A percentile compares a stretch with the other conserved stretches of the same genome.
Conservation (phyloP, 2,888 invertebrate genomes). For the Parnassius glacialis region DNA sequence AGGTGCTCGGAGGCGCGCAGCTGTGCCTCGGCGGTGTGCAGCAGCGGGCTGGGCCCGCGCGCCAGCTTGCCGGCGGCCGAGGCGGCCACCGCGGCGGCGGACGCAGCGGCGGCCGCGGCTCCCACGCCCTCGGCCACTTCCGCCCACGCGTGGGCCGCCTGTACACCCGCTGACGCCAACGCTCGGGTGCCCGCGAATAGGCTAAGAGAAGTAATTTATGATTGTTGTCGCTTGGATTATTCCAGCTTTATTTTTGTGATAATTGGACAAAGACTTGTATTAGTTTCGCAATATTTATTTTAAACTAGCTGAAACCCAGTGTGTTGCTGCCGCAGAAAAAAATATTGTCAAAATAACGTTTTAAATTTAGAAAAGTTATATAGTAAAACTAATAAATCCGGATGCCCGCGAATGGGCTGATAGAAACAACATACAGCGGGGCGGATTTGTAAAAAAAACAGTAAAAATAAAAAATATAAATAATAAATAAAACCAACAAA, state of each 20-base stretch:
- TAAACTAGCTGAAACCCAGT: no score
- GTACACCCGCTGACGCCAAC: slow-evolving; percentile 87
- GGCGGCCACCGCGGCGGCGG: slow-evolving; percentile 57
- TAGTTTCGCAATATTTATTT: no score
- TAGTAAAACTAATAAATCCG: slow-evolving; percentile 59
- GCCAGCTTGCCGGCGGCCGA: slow-evolving; percentile 49
- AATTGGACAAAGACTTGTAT: no score
- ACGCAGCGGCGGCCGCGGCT: slow-evolving; percentile 61
- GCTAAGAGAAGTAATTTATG: slow-evolving; percentile 47
- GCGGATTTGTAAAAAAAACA: no score
- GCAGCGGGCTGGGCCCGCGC: slow-evolving; percentile 74
- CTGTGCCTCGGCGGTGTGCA: slow-evolving; percentile 52
- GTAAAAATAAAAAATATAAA: no score
- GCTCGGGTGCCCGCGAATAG: slow-evolving; percentile 85
- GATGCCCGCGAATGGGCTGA: slow-evolving; percentile 83
- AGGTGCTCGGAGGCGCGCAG: slow-evolving; percentile 78
- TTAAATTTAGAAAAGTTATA: no score
- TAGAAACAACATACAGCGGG: background rate
- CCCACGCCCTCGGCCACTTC: slow-evolving; percentile 79
- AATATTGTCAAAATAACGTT: slow-evolving; percentile 48
- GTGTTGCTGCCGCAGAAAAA: no score
- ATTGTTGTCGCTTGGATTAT: slow-evolving; percentile 20
- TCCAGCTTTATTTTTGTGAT: no score
- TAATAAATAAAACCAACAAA: no score
- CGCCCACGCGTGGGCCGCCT: slow-evolving; percentile 83